Base-by-base conservation (phyloP, 37 sponge, comb jelly and placozoan genomes). In the Dysidea cf. avara region DNA sequence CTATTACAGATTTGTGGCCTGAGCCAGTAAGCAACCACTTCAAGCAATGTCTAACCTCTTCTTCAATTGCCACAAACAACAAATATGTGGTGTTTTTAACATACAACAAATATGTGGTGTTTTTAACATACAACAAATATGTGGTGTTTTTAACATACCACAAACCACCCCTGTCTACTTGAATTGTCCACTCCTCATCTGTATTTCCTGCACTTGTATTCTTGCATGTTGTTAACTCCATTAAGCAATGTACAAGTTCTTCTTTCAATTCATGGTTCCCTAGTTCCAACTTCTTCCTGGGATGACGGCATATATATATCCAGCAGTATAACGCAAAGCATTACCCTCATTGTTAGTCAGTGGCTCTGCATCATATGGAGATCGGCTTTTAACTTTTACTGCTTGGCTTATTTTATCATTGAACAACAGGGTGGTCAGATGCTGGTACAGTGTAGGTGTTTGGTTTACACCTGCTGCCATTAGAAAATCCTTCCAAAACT, bases 131-230 rank as follows among this genome's bases (percentile, higher is more conserved):
- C n/a, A n/a, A n/a, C n/a, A n/a, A n/a, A n/a, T n/a, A 50, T 49
- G 60, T 68, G 7, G 40, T 32, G 7, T 69, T 53, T 28, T 51
- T 69, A 5, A 79, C 71, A 35, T 51, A 50, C 30, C 70, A 67
- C 17, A 79, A 51, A 7, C 80, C 80, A n/a, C 80, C 71, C 20
- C 70, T 58, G 32, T 79, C 71, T 32, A 79, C 31, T 7, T 25
- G 17, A 17, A 50, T 46, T 3, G 55, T 30, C 80, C 80, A 79
- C 11, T 31, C 30, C 13, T 68, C 67, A 30, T 38, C 37, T 32
- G 31, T 56, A 24, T 36, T 28, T 51, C 3, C 20, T 26, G 11
- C 64, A 64, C 28, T 53, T 21, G 49, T 37, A 21, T 51, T 56
- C 7, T 75, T 20, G n/a, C n/a, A n/a, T n/a, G n/a, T n/a, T 36